Evolutionary conservation across 2,888 invertebrate genomes (phyloP).

Genomic region (Tiliacea citrago): DNA sequence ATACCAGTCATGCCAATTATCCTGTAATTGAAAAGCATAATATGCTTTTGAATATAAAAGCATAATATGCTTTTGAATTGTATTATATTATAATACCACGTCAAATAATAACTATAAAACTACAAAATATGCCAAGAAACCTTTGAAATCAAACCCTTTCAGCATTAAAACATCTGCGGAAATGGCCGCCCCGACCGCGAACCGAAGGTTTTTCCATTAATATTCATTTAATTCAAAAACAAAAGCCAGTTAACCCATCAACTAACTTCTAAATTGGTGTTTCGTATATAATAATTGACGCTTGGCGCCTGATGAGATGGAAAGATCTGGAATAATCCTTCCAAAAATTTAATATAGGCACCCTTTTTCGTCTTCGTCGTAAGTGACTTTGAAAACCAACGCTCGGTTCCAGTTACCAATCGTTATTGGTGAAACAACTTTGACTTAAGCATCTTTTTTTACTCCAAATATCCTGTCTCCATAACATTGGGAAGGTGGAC

Average conservation of each 20-base stretch:
- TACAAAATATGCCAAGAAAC: neutral
- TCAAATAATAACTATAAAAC: neutral
- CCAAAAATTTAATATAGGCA: neutral
- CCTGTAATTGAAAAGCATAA: neutral
- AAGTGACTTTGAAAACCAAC: neutral
- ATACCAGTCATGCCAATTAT: neutral
- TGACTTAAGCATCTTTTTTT: neutral
- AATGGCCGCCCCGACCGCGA: neutral
- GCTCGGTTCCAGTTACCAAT: no score
- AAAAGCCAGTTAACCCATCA: conserved; percentile 19
- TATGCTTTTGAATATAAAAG: no score
- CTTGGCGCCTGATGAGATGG: neutral
- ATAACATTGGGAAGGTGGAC: neutral
- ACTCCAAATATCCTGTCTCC: neutral
- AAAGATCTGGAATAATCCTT: conserved; percentile 6
- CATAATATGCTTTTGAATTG: neutral
- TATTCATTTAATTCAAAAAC: conserved; percentile 46
- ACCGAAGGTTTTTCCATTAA: conserved; percentile 18
- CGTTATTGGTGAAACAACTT: neutral
- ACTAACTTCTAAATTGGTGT: conserved; percentile 37
- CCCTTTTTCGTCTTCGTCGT: neutral
- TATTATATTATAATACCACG: neutral
- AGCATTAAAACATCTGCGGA: conserved; percentile 14
- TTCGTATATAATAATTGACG: conserved; percentile 31
- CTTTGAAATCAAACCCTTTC: conserved; percentile 2